Evolutionary conservation across 2,888 invertebrate species (phyloP), one percentile per base, ranked within the genome.

Genomic region (Ochlodes sylvanus): DNA sequence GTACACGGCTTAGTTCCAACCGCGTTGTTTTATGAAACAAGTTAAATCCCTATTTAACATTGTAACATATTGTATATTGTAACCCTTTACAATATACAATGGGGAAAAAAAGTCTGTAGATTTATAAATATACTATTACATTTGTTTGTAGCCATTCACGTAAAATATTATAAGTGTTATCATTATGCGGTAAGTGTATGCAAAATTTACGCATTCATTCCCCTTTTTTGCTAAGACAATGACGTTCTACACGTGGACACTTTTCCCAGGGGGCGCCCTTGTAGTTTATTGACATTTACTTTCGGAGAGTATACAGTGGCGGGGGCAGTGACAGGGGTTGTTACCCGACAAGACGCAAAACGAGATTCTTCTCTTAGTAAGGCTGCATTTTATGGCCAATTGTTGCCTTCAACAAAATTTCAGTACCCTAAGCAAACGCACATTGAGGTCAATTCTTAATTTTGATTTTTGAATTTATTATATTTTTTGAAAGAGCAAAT

Each of bases 281-380:
- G 86, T 87, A 87, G 84, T 88, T 50, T 92, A 90, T 92, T 92
- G 92, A 92, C 92, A 90, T 92, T 92, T 90, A 92, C 92, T 92
- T 90, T 87, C 84, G 77, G 81, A 82, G 87, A 81, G 88, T 85
- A 92, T 92, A 92, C 91, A 90, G 61, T 73, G 76, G 80, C 79
- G 55, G 55, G 55, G 32, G 21, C 34, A 21, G 52, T 50, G 82
- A 83, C 85, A 84, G 83, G 79, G 79, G 81, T 80, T 86, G 86
- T 81, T 83, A 73, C 79, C 82, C 79, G 76, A 81, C 83, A 55
- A 77, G 75, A 74, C 81, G 76, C 70, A 73, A 73, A 77, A 78
- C 73, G 72, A 72, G 69, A 66, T 71, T 58, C 70, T 72, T 74
- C 63, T 66, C 61, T 27, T 27, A 65, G 64, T 67, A 34, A 60